A percentile compares a stretch with the other conserved stretches of the same genome.
Conservation (phyloP, 2,797 vertebrate species). For the Morus bassanus region DNA sequence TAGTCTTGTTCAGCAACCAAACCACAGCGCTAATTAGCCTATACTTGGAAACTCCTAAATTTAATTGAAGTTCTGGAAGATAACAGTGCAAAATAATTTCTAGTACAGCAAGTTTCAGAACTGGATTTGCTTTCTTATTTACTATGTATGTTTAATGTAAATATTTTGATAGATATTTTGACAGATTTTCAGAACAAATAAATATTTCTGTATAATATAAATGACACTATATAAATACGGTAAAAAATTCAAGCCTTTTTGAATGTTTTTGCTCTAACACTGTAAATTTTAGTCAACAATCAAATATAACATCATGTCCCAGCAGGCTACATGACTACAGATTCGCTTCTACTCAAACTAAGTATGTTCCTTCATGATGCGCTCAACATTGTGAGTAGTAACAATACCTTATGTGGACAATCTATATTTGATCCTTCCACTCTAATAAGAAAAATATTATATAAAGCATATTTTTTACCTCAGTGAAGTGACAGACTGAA, state of each 20-base stretch:
- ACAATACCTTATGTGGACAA: background rate
- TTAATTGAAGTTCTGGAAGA: background rate
- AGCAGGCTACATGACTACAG: background rate
- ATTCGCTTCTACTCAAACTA: background rate
- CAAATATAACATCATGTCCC: background rate
- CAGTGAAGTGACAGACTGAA: background rate
- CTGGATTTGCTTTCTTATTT: background rate
- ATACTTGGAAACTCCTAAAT: background rate
- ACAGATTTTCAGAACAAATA: background rate
- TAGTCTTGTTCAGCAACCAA: background rate
- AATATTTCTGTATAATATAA: background rate
- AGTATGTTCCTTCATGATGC: background rate
- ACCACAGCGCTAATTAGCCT: background rate
- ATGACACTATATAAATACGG: background rate
- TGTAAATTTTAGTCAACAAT: background rate
- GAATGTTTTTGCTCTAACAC: background rate
- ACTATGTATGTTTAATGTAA: background rate
- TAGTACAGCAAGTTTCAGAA: background rate
- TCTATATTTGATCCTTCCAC: background rate
- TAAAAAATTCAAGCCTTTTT: background rate
- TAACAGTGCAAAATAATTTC: background rate
- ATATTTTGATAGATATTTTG: background rate
- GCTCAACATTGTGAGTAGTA: background rate
- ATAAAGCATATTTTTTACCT: background rate
- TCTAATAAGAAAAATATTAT: background rate